A percentile compares a stretch with the other conserved stretches of the same genome.
Evolutionary conservation across 1,140 invertebrate species (phyloP).

Genomic region (Saccostrea glomerata): DNA sequence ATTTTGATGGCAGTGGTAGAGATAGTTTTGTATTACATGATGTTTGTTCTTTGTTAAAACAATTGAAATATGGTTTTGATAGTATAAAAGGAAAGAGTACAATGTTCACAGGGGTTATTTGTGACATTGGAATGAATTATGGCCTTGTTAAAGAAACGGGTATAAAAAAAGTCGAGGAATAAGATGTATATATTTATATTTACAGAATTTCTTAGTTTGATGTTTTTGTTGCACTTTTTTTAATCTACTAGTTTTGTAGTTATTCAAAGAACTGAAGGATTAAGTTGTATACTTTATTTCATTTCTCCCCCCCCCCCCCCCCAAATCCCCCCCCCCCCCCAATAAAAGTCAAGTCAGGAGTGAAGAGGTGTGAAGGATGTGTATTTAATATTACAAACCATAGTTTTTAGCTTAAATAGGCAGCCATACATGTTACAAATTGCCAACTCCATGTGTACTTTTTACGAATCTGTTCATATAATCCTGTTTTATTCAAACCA

Average conservation of each 20-base stretch:
- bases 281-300: conserved; percentile 1
- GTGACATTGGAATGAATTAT: background rate
- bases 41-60: conserved; percentile 30
- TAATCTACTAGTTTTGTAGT: background rate
- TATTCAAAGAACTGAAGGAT: background rate
- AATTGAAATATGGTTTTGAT: conserved; percentile 13
- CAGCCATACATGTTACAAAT: conserved; percentile 34
- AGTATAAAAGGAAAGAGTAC: background rate
- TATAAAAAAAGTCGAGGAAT: background rate
- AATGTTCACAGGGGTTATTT: background rate
- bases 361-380: background rate
- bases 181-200: conserved; percentile 24
- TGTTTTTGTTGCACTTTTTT: background rate
- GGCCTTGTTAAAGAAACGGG: background rate
- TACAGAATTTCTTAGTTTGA: background rate
- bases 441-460: conserved; percentile 11
- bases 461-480: conserved; percentile 18
- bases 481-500: background rate
- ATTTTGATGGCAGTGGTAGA: background rate
- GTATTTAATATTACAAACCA: background rate
- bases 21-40: conserved; percentile 17
- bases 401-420: conserved; percentile 26
- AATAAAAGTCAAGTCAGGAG: background rate
- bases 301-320: background rate
- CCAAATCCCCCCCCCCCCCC: background rate